phyloP scores from a whole-genome alignment of 1,140 invertebrate genomes.

The Holotrichia oblita region DNA sequence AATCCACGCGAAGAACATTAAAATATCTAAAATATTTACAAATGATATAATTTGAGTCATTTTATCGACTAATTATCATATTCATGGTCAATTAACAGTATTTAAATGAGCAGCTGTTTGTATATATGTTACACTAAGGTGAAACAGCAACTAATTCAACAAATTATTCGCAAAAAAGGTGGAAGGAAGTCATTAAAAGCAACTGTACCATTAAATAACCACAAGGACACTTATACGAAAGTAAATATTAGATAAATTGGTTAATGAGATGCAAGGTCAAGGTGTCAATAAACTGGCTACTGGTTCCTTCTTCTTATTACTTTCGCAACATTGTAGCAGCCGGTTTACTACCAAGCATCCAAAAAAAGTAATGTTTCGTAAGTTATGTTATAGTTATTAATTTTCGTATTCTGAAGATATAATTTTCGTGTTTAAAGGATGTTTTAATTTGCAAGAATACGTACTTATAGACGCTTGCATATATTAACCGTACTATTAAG shows the following conservation, averaged over 20 bases:
- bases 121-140: too few relatives aligned
- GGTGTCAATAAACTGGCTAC: constrained; percentile 21
- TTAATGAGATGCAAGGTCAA: constrained; percentile 30
- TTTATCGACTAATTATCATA: neutral
- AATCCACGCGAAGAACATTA: too few relatives aligned
- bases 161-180: neutral
- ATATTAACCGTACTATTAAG: too few relatives aligned
- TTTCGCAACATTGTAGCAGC: constrained; percentile 19
- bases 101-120: neutral
- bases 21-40: too few relatives aligned
- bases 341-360: neutral
- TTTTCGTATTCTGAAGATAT: neutral
- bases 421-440: too few relatives aligned
- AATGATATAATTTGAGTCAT: too few relatives aligned
- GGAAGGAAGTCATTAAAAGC: neutral
- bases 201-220: neutral
- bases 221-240: constrained; percentile 14
- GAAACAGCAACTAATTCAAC: too few relatives aligned
- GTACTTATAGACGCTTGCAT: too few relatives aligned
- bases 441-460: too few relatives aligned
- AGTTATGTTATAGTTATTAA: neutral
- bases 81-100: neutral
- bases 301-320: constrained; percentile 9
- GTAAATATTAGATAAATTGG: constrained; percentile 30
- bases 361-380: neutral